phyloP scores from a whole-genome alignment of 1,140 invertebrate genomes.

The Diuraphis noxia region DNA sequence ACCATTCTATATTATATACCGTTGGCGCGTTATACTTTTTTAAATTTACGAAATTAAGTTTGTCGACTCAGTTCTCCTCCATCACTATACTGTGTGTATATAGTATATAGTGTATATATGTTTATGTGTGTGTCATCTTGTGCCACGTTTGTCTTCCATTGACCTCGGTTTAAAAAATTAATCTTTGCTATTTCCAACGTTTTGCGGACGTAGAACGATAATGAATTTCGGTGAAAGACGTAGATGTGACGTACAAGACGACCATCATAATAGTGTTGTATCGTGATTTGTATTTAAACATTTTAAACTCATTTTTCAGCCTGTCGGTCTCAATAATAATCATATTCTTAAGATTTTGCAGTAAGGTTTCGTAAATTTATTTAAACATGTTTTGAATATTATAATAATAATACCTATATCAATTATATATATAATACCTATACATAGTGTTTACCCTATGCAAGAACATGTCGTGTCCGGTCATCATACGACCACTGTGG shows the following conservation, averaged over 20 bases:
- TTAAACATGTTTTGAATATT: too few species aligned
- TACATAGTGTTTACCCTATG: too few species aligned
- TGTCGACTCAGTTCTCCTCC: too few species aligned
- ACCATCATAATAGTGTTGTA: background rate
- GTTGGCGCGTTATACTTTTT: background rate
- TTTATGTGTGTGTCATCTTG: background rate
- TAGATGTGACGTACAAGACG: background rate
- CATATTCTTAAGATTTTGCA: background rate
- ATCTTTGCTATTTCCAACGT: background rate
- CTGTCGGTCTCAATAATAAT: background rate
- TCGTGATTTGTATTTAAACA: background rate
- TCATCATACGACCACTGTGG: too few species aligned
- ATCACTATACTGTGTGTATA: background rate
- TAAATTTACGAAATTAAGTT: constrained; percentile 28
- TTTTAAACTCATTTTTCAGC: background rate
- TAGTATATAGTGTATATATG: background rate
- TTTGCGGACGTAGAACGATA: background rate
- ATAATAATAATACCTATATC: too few species aligned
- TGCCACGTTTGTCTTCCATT: background rate
- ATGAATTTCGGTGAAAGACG: background rate
- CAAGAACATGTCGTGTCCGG: background rate
- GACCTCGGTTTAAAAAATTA: background rate
- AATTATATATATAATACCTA: too few species aligned
- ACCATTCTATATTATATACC: too few species aligned
- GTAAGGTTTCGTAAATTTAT: background rate